A percentile compares a stretch with the other conserved stretches of the same genome.
These are phyloP conservation scores for Scolopax mira DNA, from an alignment of 2,113 vertebrate species.

Conservation along the genomic window DNA sequence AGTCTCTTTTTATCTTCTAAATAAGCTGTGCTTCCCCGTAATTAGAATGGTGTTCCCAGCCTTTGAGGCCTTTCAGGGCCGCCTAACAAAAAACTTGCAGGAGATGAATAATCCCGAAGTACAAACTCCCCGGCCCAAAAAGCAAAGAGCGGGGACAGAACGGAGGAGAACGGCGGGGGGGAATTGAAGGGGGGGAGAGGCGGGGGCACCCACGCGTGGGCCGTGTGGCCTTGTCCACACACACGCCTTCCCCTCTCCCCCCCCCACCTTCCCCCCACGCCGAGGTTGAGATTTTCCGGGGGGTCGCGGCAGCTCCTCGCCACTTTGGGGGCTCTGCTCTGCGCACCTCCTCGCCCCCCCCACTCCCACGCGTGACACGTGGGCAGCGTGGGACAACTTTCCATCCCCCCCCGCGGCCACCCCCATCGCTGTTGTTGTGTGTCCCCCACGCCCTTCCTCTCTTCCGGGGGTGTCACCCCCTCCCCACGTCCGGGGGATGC, in stretches of 20 bases:
- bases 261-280: no score
- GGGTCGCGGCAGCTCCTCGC: not conserved
- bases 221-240: not conserved
- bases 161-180: not conserved
- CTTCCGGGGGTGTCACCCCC: no score
- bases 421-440: no score
- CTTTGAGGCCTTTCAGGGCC: slow-evolving; percentile 82
- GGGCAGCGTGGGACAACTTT: not conserved
- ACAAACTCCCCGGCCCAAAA: slow-evolving; percentile 63
- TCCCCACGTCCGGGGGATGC: no score
- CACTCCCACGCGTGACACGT: no score
- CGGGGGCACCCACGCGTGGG: not conserved
- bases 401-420: not conserved
- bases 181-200: not conserved
- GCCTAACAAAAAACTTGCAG: slow-evolving; percentile 74
- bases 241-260: no score
- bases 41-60: slow-evolving; percentile 84
- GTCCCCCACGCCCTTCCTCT: not conserved
- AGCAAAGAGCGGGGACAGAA: slow-evolving; percentile 62
- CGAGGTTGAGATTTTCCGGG: not conserved
- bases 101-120: slow-evolving; percentile 72
- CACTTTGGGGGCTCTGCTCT: not conserved
- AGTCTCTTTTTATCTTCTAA: slow-evolving; percentile 83
- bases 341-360: not conserved
- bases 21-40: slow-evolving; percentile 82